Evolutionary conservation across 2,797 vertebrate species (phyloP).

Genomic region (Gymnothorax javanicus): DNA sequence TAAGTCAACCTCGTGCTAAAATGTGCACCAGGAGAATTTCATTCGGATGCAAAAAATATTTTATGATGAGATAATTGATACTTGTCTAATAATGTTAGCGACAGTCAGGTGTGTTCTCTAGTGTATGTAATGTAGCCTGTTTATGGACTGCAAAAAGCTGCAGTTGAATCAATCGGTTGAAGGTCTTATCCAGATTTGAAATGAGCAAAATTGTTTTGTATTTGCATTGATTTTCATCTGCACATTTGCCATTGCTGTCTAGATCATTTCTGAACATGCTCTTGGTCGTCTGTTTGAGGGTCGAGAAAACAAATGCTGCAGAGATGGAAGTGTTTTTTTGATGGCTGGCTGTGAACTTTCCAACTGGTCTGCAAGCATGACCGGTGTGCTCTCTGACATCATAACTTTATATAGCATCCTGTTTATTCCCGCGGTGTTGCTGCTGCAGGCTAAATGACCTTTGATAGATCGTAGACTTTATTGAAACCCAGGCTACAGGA

Average conservation of each 20-base stretch:
- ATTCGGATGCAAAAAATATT: not conserved
- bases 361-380: constrained; percentile 35
- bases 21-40: too few relatives aligned
- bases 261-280: too few relatives aligned
- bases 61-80: not conserved
- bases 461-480: constrained; percentile 61
- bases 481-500: constrained; percentile 46
- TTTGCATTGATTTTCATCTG: not conserved
- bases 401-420: constrained; percentile 73
- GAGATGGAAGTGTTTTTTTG: constrained; percentile 24
- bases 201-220: not conserved
- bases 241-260: not conserved
- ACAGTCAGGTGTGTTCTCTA: not conserved
- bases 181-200: not conserved
- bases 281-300: not conserved
- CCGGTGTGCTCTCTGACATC: constrained; percentile 69
- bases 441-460: constrained; percentile 55
- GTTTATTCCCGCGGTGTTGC: constrained; percentile 44
- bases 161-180: not conserved
- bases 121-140: not conserved
- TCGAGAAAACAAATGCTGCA: constrained; percentile 25
- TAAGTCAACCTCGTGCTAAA: too few relatives aligned
- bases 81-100: not conserved
- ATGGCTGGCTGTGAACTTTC: constrained; percentile 37
- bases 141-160: not conserved